A percentile compares a stretch with the other conserved stretches of the same genome.
Evolutionary conservation across 2,888 invertebrate species (phyloP).

Genomic region (Stegophylla sp.): DNA sequence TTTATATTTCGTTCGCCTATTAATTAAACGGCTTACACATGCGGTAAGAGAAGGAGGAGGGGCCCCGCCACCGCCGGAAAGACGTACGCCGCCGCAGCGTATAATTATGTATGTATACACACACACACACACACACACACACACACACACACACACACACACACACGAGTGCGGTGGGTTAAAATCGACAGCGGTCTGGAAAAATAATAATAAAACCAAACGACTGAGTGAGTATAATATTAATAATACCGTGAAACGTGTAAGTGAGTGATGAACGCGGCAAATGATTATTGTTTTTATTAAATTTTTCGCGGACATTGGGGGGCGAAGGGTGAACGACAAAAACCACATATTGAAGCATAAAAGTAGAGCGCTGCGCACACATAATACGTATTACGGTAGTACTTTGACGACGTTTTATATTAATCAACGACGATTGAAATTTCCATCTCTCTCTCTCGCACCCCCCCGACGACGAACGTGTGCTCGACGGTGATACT

Average conservation of each 20-base stretch:
- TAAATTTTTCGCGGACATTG: not conserved
- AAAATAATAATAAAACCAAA: constrained; percentile 40
- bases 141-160: too few species aligned
- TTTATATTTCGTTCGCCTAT: constrained; percentile 46
- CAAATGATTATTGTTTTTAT: constrained; percentile 20
- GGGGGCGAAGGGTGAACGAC: constrained; percentile 25
- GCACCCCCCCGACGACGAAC: not conserved
- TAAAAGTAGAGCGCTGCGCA: not conserved
- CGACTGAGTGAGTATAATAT: not conserved
- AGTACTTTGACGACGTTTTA: constrained; percentile 13
- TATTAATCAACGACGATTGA: constrained; percentile 17
- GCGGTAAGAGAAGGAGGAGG: not conserved
- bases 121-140: not conserved
- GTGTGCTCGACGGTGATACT: not conserved
- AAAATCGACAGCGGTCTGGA: constrained; percentile 17
- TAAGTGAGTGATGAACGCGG: not conserved
- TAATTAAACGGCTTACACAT: constrained; percentile 30
- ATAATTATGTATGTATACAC: not conserved
- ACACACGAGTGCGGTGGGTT: not conserved
- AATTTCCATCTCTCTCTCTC: not conserved
- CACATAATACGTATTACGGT: not conserved
- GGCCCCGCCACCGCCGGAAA: not conserved
- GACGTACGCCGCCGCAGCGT: not conserved
- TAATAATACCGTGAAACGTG: not conserved
- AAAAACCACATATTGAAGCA: not conserved